phyloP scores from a whole-genome alignment of 2,797 vertebrate species.

The Nyctibius grandis region DNA sequence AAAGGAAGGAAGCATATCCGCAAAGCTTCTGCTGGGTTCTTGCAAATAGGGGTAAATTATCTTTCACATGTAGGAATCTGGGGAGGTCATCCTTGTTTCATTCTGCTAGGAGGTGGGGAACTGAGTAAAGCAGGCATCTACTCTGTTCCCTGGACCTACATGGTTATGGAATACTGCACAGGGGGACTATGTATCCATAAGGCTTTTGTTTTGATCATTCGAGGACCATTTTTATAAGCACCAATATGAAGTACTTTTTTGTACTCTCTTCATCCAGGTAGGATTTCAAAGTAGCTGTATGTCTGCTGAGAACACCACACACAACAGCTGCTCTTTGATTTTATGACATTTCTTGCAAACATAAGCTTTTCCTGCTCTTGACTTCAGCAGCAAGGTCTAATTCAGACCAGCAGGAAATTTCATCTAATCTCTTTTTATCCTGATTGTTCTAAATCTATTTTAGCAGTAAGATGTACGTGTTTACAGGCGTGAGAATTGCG shows the following conservation, averaged over 20 bases:
- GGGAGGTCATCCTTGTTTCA: neutral
- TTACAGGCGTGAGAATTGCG: neutral
- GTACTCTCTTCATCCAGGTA: neutral
- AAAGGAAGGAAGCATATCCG: neutral
- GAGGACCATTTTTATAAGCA: neutral
- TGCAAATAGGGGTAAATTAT: neutral
- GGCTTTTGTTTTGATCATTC: neutral
- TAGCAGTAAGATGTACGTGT: neutral
- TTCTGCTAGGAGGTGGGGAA: neutral
- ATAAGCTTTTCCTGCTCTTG: neutral
- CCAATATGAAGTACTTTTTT: neutral
- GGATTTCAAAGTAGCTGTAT: neutral
- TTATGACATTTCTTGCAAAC: neutral
- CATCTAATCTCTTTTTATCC: neutral
- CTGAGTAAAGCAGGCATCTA: neutral
- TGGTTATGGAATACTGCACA: neutral
- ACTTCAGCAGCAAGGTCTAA: neutral
- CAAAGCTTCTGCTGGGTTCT: neutral
- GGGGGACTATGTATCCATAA: neutral
- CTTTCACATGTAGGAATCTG: neutral
- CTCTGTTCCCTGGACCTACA: rapidly evolving
- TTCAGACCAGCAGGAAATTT: neutral
- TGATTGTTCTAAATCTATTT: neutral
- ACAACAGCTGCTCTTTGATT: neutral
- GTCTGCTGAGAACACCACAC: neutral